Conservation (phyloP, 2,797 vertebrate genomes). For the Macropus fuliginosus region DNA sequence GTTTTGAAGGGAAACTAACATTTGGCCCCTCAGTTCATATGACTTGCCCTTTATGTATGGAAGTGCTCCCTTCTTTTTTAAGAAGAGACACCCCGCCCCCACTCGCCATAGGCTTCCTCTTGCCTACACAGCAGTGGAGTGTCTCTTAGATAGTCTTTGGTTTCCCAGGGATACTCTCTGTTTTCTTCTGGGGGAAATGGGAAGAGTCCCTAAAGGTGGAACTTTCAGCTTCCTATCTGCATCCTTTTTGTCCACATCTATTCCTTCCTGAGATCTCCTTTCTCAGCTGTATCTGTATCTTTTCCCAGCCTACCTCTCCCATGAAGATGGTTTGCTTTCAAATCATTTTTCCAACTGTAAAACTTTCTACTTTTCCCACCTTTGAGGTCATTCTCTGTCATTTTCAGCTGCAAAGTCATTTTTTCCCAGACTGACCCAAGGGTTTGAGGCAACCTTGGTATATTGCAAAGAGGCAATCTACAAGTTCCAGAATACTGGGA, state of each 20-base stretch:
- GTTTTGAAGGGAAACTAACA: not conserved
- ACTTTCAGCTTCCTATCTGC: not conserved
- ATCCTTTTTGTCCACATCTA: not conserved
- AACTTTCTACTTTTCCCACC: constrained; percentile 58
- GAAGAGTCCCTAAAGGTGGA: not conserved
- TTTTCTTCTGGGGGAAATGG: not conserved
- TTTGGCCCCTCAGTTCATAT: not conserved
- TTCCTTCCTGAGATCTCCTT: not conserved
- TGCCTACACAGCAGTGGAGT: not conserved
- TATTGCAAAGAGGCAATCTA: not conserved
- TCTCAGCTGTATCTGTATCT: constrained; percentile 2
- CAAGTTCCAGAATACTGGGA: not conserved
- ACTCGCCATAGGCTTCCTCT: not conserved
- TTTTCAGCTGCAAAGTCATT: constrained; percentile 54
- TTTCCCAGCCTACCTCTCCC: constrained; percentile 5
- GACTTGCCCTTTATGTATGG: not conserved
- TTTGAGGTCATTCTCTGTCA: constrained; percentile 22
- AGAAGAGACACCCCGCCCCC: not conserved
- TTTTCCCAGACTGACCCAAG: constrained; percentile 55
- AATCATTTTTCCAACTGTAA: constrained; percentile 66
- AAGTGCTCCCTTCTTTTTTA: not conserved
- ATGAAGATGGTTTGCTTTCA: constrained; percentile 59
- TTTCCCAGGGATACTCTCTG: not conserved
- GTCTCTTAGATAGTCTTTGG: not conserved
- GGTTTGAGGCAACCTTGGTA: not conserved